Conservation (phyloP, 2,888 invertebrate species). For the Calameuta filiformis region DNA sequence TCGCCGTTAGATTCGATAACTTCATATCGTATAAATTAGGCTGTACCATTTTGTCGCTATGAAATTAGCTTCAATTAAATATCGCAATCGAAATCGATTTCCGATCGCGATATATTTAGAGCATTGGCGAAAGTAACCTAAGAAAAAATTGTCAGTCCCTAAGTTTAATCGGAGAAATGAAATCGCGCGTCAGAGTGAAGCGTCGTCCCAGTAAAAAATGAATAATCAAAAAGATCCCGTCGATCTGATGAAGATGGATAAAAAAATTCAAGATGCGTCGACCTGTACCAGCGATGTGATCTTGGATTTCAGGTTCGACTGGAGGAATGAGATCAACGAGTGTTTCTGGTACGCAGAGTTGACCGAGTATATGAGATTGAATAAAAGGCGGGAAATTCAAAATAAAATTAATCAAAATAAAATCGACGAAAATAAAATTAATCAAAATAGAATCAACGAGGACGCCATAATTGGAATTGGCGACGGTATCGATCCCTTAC, state of each 20-base stretch:
- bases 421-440: neutral
- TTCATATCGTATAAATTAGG: neutral
- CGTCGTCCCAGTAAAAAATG: neutral
- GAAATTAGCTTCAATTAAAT: neutral
- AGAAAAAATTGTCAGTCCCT: neutral
- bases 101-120: neutral
- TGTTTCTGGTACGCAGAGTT: constrained; percentile 11
- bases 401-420: neutral
- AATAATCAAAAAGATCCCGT: neutral
- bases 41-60: neutral
- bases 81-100: neutral
- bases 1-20: neutral
- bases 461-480: neutral
- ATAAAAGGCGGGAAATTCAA: neutral
- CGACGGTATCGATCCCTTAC: neutral
- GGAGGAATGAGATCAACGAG: constrained; percentile 1
- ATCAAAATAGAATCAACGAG: neutral
- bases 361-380: constrained; percentile 6
- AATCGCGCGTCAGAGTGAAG: neutral
- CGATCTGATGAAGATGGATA: neutral
- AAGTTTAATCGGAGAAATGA: neutral
- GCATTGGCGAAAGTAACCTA: neutral
- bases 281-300: constrained; percentile 12
- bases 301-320: neutral
- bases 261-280: neutral